phyloP scores from a whole-genome alignment of 2,797 vertebrate genomes.

The Brachymystax lenok region DNA sequence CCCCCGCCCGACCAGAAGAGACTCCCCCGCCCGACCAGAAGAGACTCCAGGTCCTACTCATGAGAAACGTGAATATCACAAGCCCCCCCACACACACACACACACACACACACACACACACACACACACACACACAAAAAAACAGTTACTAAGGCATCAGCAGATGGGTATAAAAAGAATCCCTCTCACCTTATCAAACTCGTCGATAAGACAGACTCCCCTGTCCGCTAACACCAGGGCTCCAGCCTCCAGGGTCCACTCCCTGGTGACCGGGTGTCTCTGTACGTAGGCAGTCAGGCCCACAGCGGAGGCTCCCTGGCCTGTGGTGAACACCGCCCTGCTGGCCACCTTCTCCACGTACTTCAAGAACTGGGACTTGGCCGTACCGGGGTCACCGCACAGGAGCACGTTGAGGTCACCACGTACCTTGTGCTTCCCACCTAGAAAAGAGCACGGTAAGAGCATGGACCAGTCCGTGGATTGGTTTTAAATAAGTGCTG shows the following conservation, averaged over 20 bases:
- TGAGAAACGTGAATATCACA: background rate
- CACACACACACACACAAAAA: no score
- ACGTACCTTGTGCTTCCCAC: conserved; percentile 96
- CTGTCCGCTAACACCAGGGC: conserved; percentile 95
- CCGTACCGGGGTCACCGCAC: conserved; percentile 95
- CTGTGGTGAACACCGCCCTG: conserved; percentile 93
- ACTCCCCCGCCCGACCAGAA: background rate
- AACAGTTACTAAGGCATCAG: background rate
- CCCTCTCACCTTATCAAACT: conserved; percentile 92
- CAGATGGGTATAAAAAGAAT: background rate
- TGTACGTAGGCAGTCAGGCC: conserved; percentile 97
- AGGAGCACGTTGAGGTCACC: conserved; percentile 94
- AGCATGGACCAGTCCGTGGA: background rate
- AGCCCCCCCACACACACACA: no score
- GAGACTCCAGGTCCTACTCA: background rate
- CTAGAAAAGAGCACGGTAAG: conserved; percentile 55
- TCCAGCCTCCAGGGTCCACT: conserved; percentile 97
- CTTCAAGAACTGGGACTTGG: conserved; percentile 98
- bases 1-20: no score
- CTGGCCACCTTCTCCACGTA: conserved; percentile 92
- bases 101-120: no score
- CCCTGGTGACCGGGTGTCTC: conserved; percentile 90
- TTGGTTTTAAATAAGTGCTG: no score
- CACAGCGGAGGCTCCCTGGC: conserved; percentile 95
- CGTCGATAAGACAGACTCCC: conserved; percentile 95